Base-by-base conservation (phyloP, 2,888 invertebrate species). In the Dendrolimus houi region DNA sequence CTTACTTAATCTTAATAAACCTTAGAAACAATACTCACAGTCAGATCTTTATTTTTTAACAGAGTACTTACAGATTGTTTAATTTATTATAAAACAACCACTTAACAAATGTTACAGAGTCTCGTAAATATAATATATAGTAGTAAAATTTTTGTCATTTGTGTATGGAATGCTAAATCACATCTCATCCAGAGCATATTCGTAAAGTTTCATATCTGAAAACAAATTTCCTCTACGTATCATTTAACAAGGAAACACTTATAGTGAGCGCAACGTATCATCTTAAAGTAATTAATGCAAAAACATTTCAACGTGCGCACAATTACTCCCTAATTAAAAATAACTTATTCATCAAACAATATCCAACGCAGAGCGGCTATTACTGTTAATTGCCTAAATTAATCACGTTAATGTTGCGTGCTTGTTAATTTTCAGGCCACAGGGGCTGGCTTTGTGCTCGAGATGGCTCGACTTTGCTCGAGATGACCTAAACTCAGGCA, bases 281-380 rank as follows among this genome's bases (percentile, higher is more conserved):
- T 80, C 77, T 70, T 58, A 61, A 58, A 55, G 66, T 68, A 72
- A 72, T 72, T 71, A 71, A 69, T 71, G 66, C 60, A 61, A 55
- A 29, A 52, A 42, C 55, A 55, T 47, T 55, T 52, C 56, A 74
- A 76, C 77, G 70, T 75, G 72, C 69, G 65, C 69, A 74, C 80
- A 88, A 89, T 89, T 87, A 87, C 82, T 74, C 71, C 58, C 78
- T 88, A 85, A 89, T 89, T 89, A 87, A 87, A 89, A 87, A 88
- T 88, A 88, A 87, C 87, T 89, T 87, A 87, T 85, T 88, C 85
- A 87, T 86, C 86, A 84, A 47, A 47, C 47, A 74, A 78, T 72
- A 71, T 74, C 74, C 75, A 75, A 66, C 67, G 65, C 66, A 62
- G 61, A 70, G 67, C 75, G 75, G 75, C 72, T 72, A 77, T 78